Base-by-base conservation (phyloP, 2,797 vertebrate genomes). In the Dendrocincla fuliginosa region DNA sequence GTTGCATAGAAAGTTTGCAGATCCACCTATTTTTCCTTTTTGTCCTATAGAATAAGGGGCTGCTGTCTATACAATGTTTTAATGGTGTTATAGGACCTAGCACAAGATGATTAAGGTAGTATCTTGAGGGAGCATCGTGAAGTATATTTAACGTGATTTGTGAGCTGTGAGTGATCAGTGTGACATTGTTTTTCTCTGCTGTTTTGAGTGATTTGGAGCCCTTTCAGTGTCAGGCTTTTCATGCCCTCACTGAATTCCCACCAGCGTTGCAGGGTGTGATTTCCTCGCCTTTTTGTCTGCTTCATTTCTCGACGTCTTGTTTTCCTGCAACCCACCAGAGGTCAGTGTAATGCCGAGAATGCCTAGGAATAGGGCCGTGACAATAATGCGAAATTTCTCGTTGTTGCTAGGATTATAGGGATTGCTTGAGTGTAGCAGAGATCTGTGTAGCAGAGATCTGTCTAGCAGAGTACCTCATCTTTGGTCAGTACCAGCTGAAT, bases 261-360 rank as follows among this genome's bases (percentile, higher is more conserved):
- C 16, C 18, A 5, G 37, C 64, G 12, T 33, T 67, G 18, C 37
- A 9, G 25, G 13, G 5, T 57, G 5, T 49, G 6, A 27, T 83
- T 89, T 87, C 39, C 25, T 33, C 37, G 19, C 12, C 16, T 25
- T 89, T 73, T 73, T 46, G 16, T 32, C 12, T 0, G 1, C 39
- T 33, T 47, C 8, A 2, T 53, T 77, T 67, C 23, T 65, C 10
- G 3, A 15, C 8, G 6, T 49, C 6, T 87, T 68, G 25, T 75
- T 81, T 77, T 61, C 30, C 46, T 79, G 57, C 28, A 33, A 1
- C 37, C 96, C 96, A 90, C 78, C 76, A 97, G 97, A 87, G 91
- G 97, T 95, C 97, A 96, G 89, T 79, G 80, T 70, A 87, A 69
- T 49, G 63, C 90, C 55, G 52, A 41, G 64, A 93, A 93, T 75